Evolutionary conservation across 2,797 vertebrate species (phyloP).

Genomic region (Gymnoscopelus braueri): DNA sequence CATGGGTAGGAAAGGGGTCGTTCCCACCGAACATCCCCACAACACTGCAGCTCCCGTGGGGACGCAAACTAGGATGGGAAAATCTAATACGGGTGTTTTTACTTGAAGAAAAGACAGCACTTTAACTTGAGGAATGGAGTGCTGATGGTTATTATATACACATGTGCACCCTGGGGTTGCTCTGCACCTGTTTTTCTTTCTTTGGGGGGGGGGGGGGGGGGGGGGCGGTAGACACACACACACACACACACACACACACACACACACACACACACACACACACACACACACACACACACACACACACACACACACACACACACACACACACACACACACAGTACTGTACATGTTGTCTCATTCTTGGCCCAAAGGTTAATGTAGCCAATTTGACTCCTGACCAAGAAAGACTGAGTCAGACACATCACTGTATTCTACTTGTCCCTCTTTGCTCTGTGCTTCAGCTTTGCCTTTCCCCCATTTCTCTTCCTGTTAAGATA

Average conservation of each 20-base stretch:
- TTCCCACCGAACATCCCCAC: conserved; percentile 19
- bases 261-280: conserved; percentile 4
- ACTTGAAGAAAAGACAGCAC: not conserved
- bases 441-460: not conserved
- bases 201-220: conserved; percentile 7
- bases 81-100: conserved; percentile 4
- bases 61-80: conserved; percentile 19
- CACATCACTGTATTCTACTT: not conserved
- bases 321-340: conserved; percentile 2
- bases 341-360: conserved; percentile 1
- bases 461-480: too few relatives aligned
- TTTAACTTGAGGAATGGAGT: conserved; percentile 18
- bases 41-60: not conserved
- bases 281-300: not conserved
- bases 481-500: too few relatives aligned
- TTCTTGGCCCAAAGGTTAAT: conserved; percentile 13
- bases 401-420: conserved; percentile 65
- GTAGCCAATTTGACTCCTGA: conserved; percentile 22
- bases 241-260: not conserved
- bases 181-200: conserved; percentile 63
- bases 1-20: too few relatives aligned
- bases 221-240: not conserved
- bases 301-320: conserved; percentile 1
- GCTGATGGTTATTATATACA: not conserved
- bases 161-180: conserved; percentile 21